Base-by-base conservation (phyloP, 2,797 vertebrate genomes). In the Amblyopsis hoosieri region DNA sequence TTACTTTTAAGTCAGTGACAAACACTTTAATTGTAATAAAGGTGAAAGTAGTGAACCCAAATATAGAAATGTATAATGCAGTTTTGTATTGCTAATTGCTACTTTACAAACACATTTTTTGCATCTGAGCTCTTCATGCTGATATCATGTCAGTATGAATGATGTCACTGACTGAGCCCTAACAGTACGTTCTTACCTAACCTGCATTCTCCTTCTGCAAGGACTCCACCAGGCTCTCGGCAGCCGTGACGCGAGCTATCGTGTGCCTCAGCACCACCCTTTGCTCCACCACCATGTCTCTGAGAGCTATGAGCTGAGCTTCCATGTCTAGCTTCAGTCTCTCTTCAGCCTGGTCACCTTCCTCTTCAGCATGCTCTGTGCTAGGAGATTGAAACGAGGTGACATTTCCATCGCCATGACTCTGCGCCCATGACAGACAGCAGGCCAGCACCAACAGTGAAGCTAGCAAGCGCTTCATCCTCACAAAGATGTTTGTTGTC, bases 221-320 rank as follows among this genome's bases (percentile, higher is more conserved):
- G 14, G 31, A 13, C 1, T 73, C 67, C 59, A 72, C 54, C 15
- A 17, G 45, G 53, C 11, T 57, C 52, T 80, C 75, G 58, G 73
- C 56, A 60, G 59, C 62, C 13, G 68, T 63, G 5, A 78, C 64
- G 62, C 58, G 72, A 46, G n/a, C 7, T 0, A 12, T 59, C 33
- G 75, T 64, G 10, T 62, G n/a, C 6, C 12, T 66, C 13, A 79
- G 56, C 45, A 73, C 60, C 0, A 45, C 54, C 14, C 2, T 65
- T 55, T 72, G 66, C 62, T 31, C 49, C 60, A 61, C 7, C 29
- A 69, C 57, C 57, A 67, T 54, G 62, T 80, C 65, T 63, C 58
- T 71, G 53, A 81, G 66, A 11, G 15, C 1, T 51, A 11, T 65
- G 51, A 80, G 56, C 57, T 80, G 76, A n/a, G 17, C 57, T 66